These are phyloP conservation scores for Pogonomyrmex barbatus DNA, from an alignment of 1,140 invertebrate genomes.

Conservation along the genomic window DNA sequence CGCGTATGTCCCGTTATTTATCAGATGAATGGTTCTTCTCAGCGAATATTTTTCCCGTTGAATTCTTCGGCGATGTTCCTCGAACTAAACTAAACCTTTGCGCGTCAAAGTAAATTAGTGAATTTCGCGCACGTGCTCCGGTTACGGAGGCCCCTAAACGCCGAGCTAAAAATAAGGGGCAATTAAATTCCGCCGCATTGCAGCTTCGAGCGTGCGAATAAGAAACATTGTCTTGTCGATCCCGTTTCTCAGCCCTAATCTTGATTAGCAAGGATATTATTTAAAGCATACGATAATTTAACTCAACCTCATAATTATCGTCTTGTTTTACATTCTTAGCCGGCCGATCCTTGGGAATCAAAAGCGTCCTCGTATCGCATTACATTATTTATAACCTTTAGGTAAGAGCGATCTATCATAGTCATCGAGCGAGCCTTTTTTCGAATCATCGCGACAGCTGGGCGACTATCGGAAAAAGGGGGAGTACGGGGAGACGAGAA, in stretches of 20 bases:
- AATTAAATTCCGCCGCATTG: not conserved
- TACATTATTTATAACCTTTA: not conserved
- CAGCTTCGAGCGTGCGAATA: not conserved
- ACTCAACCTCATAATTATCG: not conserved
- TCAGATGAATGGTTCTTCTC: no score
- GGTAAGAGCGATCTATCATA: not conserved
- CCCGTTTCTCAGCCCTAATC: not conserved
- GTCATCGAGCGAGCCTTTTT: not conserved
- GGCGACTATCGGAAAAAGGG: not conserved
- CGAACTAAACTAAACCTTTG: not conserved
- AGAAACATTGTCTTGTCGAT: conserved; percentile 9
- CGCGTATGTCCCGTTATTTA: conserved; percentile 25
- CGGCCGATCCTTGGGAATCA: not conserved
- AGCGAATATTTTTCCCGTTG: not conserved
- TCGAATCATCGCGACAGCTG: not conserved
- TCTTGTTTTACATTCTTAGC: not conserved
- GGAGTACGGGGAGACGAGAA: not conserved
- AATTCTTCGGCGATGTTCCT: no score
- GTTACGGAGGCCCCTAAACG: not conserved
- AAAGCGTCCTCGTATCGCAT: not conserved
- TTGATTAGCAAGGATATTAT: not conserved
- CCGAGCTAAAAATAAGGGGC: not conserved
- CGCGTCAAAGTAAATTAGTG: not conserved
- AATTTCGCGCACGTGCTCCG: not conserved
- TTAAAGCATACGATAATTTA: not conserved